Evolutionary conservation across 2,797 vertebrate genomes (phyloP).

Genomic region (Menidia menidia): DNA sequence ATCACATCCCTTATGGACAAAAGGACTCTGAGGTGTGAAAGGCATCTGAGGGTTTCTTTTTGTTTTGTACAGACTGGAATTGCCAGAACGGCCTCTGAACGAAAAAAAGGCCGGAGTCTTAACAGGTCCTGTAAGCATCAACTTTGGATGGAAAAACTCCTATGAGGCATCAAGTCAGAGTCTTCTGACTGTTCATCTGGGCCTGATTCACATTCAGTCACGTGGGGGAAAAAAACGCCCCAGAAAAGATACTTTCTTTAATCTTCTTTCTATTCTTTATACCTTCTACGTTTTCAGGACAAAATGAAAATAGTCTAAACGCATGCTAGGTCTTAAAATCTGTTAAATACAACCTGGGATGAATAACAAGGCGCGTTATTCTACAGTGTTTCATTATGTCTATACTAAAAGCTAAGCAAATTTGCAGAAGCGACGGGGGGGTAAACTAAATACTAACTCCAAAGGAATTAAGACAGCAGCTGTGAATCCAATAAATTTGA

Average conservation of each 20-base stretch:
- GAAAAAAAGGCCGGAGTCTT: constrained; percentile 67
- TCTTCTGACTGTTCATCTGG: constrained; percentile 37
- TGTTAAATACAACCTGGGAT: no score
- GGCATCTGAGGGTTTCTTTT: constrained; percentile 18
- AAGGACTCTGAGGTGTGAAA: constrained; percentile 60
- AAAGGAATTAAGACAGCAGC: no score
- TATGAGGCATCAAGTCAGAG: constrained; percentile 18
- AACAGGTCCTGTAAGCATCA: constrained; percentile 20
- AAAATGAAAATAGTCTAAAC: no score
- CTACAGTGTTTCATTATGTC: no score
- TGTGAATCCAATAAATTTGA: no score
- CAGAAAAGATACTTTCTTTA: not conserved
- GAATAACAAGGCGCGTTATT: no score
- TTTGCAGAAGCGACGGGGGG: no score
- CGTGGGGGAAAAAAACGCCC: not conserved
- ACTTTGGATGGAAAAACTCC: constrained; percentile 37
- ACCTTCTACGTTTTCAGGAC: no score
- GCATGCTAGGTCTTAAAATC: no score
- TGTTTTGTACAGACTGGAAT: constrained; percentile 37
- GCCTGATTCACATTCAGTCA: constrained; percentile 35
- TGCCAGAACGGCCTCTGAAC: constrained; percentile 45
- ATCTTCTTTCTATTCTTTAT: no score
- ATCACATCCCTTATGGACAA: constrained; percentile 76
- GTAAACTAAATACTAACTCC: no score
- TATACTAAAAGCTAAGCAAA: no score